Evolutionary conservation across 1,140 invertebrate species (phyloP).

Genomic region (Acromyrmex charruanus): DNA sequence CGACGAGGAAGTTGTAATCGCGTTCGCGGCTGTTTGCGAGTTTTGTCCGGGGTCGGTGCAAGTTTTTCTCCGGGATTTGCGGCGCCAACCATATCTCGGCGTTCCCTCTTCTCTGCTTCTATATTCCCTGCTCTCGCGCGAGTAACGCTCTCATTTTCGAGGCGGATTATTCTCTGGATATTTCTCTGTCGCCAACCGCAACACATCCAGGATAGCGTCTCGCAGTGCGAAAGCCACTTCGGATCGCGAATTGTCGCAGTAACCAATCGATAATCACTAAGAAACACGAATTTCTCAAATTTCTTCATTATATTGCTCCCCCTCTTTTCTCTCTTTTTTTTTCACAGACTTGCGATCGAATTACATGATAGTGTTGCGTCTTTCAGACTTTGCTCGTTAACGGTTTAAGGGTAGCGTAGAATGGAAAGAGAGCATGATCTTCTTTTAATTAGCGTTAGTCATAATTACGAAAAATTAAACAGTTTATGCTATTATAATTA

Average conservation of each 20-base stretch:
- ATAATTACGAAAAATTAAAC: neutral
- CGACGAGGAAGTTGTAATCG: conserved; percentile 60
- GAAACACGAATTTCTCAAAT: conserved; percentile 48
- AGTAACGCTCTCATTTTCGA: conserved; percentile 41
- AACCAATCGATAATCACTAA: conserved; percentile 43
- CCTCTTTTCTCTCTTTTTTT: neutral
- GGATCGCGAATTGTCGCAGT: conserved; percentile 18
- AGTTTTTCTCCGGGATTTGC: conserved; percentile 55
- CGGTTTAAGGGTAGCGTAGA: neutral
- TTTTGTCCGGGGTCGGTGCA: conserved; percentile 33
- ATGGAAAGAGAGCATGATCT: neutral
- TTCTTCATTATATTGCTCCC: conserved; percentile 7
- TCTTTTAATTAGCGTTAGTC: neutral
- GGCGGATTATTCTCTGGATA: conserved; percentile 21
- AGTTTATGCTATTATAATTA: neutral
- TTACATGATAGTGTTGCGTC: neutral
- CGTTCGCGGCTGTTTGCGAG: conserved; percentile 53
- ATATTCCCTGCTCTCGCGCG: conserved; percentile 15
- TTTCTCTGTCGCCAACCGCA: conserved; percentile 11
- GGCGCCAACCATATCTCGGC: conserved; percentile 21
- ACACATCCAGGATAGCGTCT: neutral
- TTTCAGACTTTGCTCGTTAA: conserved; percentile 14
- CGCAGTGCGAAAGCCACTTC: neutral
- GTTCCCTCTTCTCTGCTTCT: neutral
- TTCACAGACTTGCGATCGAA: conserved; percentile 24